phyloP scores from a whole-genome alignment of 2,113 vertebrate species.

The Pedetes capensis region DNA sequence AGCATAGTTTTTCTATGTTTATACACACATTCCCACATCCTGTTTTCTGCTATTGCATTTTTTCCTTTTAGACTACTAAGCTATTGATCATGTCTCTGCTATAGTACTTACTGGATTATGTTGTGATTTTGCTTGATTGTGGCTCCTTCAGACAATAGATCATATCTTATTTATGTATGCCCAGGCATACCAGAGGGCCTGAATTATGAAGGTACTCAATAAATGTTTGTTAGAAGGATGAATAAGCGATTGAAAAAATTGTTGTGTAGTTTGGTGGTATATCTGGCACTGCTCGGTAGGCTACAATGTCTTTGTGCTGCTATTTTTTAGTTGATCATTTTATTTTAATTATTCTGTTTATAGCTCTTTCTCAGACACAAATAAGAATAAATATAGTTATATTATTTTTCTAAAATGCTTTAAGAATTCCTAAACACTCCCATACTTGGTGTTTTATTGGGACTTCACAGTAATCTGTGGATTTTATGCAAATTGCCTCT shows the following conservation, averaged over 20 bases:
- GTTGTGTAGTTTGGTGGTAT: neutral
- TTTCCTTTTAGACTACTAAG: neutral
- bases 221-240: neutral
- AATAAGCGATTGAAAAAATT: neutral
- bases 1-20: neutral
- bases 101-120: neutral
- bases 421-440: neutral
- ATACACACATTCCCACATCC: too few species aligned
- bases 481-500: neutral
- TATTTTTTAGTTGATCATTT: slow-evolving; percentile 4
- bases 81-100: neutral
- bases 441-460: neutral
- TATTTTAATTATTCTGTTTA: neutral
- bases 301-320: neutral
- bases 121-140: neutral
- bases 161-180: neutral
- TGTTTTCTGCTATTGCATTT: neutral
- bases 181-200: neutral
- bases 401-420: neutral
- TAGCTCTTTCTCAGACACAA: neutral
- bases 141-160: neutral
- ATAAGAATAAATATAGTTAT: neutral
- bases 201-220: neutral
- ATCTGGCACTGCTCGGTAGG: neutral
- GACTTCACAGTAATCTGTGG: neutral